Evolutionary conservation across 2,797 vertebrate species (phyloP).

Genomic region (Acanthiza pusilla): DNA sequence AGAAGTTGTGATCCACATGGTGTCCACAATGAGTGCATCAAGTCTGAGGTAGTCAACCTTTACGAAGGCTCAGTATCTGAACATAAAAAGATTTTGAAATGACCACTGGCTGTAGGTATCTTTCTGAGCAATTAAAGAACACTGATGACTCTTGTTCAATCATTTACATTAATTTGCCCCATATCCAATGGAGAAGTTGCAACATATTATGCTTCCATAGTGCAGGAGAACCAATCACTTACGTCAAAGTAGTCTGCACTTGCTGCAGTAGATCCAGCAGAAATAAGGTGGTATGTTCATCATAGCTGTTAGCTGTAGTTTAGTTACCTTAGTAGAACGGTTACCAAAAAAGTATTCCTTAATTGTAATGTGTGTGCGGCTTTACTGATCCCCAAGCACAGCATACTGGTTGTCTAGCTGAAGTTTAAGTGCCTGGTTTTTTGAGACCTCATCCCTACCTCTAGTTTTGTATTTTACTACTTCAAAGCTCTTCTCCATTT

Average conservation of each 20-base stretch:
- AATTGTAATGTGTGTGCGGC: conserved; percentile 75
- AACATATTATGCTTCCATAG: conserved; percentile 72
- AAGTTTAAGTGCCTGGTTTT: conserved; percentile 87
- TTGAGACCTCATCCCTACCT: conserved; percentile 87
- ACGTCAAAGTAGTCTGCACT: conserved; percentile 68
- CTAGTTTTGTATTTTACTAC: conserved; percentile 97
- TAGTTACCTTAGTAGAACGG: conserved; percentile 81
- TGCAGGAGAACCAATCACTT: conserved; percentile 67
- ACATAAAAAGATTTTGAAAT: conserved; percentile 80
- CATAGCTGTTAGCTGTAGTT: conserved; percentile 80
- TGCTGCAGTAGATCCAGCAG: conserved; percentile 72
- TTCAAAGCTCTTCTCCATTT: conserved; percentile 99
- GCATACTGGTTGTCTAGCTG: conserved; percentile 98
- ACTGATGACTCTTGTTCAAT: conserved; percentile 69
- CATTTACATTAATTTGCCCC: conserved; percentile 69
- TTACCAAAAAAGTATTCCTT: conserved; percentile 83
- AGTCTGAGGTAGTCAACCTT: conserved; percentile 89
- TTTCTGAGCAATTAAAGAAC: conserved; percentile 71
- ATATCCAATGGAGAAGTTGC: conserved; percentile 75
- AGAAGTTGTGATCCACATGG: conserved; percentile 84
- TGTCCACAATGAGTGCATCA: conserved; percentile 84
- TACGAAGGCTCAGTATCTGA: conserved; percentile 84
- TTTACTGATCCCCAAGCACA: conserved; percentile 94
- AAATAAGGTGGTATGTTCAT: conserved; percentile 69
- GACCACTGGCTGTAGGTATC: conserved; percentile 78